Evolutionary conservation across 2,797 vertebrate species (phyloP).

Genomic region (Danio tinwini): DNA sequence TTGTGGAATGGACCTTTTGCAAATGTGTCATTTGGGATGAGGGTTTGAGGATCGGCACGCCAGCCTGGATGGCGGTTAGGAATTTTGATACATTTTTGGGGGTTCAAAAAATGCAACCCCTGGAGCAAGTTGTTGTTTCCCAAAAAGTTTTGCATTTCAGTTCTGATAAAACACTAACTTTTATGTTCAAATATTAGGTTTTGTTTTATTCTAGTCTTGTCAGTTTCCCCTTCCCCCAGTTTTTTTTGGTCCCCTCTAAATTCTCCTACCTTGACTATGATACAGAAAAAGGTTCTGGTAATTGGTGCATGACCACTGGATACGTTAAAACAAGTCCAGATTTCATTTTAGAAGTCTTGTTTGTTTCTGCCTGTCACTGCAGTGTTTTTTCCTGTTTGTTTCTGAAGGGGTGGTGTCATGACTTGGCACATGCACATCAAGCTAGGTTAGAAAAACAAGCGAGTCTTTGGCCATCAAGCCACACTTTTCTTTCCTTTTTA

Average conservation of each 20-base stretch:
- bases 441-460: slow-evolving; percentile 1
- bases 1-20: slow-evolving; percentile 53
- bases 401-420: slow-evolving; percentile 15
- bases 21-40: slow-evolving; percentile 15
- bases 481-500: not conserved
- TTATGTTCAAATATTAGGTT: slow-evolving; percentile 56
- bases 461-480: not conserved
- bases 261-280: slow-evolving; percentile 23
- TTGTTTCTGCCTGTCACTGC: slow-evolving; percentile 41
- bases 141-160: slow-evolving; percentile 47
- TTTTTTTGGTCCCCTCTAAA: not conserved
- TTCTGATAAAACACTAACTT: slow-evolving; percentile 59
- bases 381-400: slow-evolving; percentile 48
- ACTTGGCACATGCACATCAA: slow-evolving; percentile 36
- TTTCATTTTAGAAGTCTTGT: slow-evolving; percentile 48
- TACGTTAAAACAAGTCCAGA: slow-evolving; percentile 35
- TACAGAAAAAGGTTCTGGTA: slow-evolving; percentile 34
- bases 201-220: slow-evolving; percentile 44
- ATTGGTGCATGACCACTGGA: slow-evolving; percentile 49
- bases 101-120: slow-evolving; percentile 26
- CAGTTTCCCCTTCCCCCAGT: not conserved
- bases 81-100: slow-evolving; percentile 42
- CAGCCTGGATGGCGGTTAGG: slow-evolving; percentile 24
- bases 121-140: slow-evolving; percentile 20
- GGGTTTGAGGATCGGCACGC: slow-evolving; percentile 34